Percentiles rank a stretch among this genome's conserved stretches.
phyloP scores from a whole-genome alignment of 2,888 invertebrate genomes.

The Pandemis cinnamomeana region DNA sequence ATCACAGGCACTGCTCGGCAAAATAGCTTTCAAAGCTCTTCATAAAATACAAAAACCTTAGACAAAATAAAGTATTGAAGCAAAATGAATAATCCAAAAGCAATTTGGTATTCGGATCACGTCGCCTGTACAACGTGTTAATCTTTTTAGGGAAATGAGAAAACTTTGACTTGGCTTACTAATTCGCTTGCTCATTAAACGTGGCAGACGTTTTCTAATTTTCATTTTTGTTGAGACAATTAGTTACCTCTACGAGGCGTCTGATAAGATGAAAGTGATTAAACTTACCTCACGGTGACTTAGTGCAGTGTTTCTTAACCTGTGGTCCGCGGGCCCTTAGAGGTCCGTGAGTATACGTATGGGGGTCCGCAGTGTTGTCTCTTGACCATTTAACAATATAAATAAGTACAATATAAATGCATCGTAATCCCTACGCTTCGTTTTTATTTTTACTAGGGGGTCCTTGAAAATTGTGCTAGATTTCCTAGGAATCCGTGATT shows the following conservation, averaged over 20 bases:
- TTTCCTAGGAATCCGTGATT: no score
- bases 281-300: no score
- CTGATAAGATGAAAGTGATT: background rate
- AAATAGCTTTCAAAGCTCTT: conserved; percentile 8
- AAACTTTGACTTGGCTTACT: conserved; percentile 58
- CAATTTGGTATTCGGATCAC: conserved; percentile 63
- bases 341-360: no score
- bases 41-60: conserved; percentile 10
- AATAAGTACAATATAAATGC: no score
- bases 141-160: conserved; percentile 76
- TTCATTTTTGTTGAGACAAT: conserved; percentile 32
- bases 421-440: no score
- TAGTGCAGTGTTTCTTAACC: no score
- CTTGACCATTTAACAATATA: no score
- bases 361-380: no score
- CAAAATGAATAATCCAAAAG: conserved; percentile 57
- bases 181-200: conserved; percentile 50
- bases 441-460: no score
- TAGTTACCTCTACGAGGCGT: background rate
- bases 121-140: conserved; percentile 66
- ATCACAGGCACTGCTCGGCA: background rate
- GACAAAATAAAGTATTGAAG: conserved; percentile 25
- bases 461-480: no score
- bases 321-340: no score
- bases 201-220: conserved; percentile 53